These are phyloP conservation scores for Leptinotarsa peninsularis DNA, from an alignment of 2,888 invertebrate genomes.

Conservation along the genomic window DNA sequence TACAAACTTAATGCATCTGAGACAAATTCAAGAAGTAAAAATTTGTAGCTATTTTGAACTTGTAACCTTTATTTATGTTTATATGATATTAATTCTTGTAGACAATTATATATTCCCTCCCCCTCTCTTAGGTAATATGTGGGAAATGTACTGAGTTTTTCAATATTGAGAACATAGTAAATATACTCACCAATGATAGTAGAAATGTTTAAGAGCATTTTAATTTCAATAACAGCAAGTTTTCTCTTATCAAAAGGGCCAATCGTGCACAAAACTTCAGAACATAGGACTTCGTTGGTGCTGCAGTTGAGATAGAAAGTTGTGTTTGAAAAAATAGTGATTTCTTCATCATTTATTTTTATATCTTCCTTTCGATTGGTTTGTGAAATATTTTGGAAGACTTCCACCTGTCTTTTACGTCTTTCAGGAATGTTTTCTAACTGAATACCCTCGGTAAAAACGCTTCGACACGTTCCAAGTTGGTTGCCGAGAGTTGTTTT, in stretches of 20 bases:
- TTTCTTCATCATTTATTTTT: constrained; percentile 37
- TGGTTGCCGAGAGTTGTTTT: constrained; percentile 52
- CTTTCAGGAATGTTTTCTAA: constrained; percentile 12
- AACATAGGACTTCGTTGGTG: constrained; percentile 57
- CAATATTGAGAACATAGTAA: too few relatives aligned
- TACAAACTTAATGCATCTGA: too few relatives aligned
- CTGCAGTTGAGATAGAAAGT: constrained; percentile 63
- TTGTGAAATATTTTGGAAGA: constrained; percentile 34
- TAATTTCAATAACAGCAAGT: constrained; percentile 60
- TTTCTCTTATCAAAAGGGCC: constrained; percentile 60
- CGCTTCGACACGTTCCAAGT: constrained; percentile 53
- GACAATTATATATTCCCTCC: too few relatives aligned
- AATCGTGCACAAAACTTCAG: constrained; percentile 58
- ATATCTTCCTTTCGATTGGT: constrained; percentile 32
- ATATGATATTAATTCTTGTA: too few relatives aligned
- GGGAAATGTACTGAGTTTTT: too few relatives aligned
- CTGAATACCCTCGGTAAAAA: constrained; percentile 31
- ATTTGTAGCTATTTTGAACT: too few relatives aligned
- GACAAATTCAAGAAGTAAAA: too few relatives aligned
- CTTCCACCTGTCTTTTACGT: constrained; percentile 36
- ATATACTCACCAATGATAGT: constrained; percentile 58
- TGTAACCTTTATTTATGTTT: too few relatives aligned
- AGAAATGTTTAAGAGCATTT: constrained; percentile 59
- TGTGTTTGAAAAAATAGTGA: constrained; percentile 39
- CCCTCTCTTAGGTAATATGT: too few relatives aligned